Base-by-base conservation (phyloP, 2,113 vertebrate species). In the Lontra canadensis region DNA sequence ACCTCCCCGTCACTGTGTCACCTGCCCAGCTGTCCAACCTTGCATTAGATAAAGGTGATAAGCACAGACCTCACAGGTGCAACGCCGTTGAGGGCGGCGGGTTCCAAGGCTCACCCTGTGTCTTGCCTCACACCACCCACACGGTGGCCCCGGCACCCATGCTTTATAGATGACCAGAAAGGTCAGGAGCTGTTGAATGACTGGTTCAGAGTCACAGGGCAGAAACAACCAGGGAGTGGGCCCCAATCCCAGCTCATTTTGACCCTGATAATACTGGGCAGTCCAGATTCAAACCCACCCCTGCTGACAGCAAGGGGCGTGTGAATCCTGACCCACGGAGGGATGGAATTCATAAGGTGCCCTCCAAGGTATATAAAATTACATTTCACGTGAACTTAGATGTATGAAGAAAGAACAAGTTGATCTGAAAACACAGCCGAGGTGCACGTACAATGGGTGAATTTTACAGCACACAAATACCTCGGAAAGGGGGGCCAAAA, bases 31-130 rank as follows among this genome's bases (percentile, higher is more conserved):
- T 36, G n/a, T 83, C n/a, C 20, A 11, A 7, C 14, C 34, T 74
- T 18, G 63, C 57, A 25, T 3, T 39, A 26, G 81, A 61, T 36
- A n/a, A n/a, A 86, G 52, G 71, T 7, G 61, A 49, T 3, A 17
- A 63, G 79, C 25, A 31, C 10, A 5, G 74, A 71, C 15, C 31
- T 44, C 49, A 25, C 6, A 12, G 47, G 23, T 4, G 11, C 0
- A 0, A 67, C 0, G 23, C 42, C 15, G 29, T 13, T 17, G 52
- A 5, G 15, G 15, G 52, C 15, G 31, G 36, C 0, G 3, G 84
- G 52, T 34, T 29, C n/a, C 18, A 34, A 7, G n/a, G 76, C 44
- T 71, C 73, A 26, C 29, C 1, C 3, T 13, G 39, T 7, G 9
- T 47, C 42, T 79, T 55, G 17, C 26, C 49, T 21, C 29, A 6